These are phyloP conservation scores for Hyperoodon ampullatus DNA, from an alignment of 2,113 vertebrate genomes.

Conservation along the genomic window DNA sequence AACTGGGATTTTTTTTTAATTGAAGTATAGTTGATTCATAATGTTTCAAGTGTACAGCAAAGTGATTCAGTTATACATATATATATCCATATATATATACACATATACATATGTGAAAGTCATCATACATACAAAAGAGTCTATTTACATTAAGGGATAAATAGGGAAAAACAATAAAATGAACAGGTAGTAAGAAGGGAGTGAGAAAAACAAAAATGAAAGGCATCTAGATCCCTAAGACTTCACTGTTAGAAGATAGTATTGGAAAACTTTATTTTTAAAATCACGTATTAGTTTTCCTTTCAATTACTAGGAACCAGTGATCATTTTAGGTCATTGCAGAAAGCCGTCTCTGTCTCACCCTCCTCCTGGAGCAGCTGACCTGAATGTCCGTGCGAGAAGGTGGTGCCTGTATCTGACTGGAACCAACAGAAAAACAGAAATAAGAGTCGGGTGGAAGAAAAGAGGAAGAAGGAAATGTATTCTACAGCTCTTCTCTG, in stretches of 20 bases:
- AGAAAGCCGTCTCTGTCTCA: background rate
- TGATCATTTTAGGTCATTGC: accelerated
- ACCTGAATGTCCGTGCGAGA: background rate
- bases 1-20: background rate
- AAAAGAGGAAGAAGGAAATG: background rate
- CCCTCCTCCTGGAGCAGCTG: background rate
- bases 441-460: background rate
- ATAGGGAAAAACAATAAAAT: background rate
- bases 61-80: background rate
- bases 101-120: background rate
- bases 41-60: background rate
- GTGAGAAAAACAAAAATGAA: background rate
- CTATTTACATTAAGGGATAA: background rate
- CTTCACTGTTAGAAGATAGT: background rate
- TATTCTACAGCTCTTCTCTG: background rate
- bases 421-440: background rate
- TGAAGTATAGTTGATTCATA: background rate
- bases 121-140: background rate
- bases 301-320: background rate
- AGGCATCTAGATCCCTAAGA: background rate
- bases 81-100: background rate
- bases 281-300: background rate
- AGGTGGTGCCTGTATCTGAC: background rate
- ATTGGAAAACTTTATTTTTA: background rate
- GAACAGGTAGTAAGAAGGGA: background rate